Evolutionary conservation across 1,140 invertebrate genomes (phyloP).

Genomic region (Calliopsis andreniformis): DNA sequence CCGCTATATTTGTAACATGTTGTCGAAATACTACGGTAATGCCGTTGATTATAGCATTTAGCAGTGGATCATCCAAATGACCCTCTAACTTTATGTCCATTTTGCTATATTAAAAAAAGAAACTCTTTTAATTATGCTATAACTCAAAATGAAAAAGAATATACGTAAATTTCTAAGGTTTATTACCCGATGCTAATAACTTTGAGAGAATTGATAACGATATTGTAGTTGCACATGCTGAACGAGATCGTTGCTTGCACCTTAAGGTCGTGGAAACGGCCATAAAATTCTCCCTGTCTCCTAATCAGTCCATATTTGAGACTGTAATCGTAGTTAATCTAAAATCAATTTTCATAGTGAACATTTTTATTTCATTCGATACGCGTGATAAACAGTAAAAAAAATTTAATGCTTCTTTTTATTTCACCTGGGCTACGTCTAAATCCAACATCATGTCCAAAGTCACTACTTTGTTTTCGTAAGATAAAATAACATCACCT

Average conservation of each 20-base stretch:
- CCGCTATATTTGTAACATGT: slow-evolving; percentile 23
- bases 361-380: neutral
- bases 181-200: slow-evolving; percentile 60
- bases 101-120: slow-evolving; percentile 42
- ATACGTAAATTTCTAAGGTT: too few species aligned
- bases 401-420: too few species aligned
- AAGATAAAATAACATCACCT: slow-evolving; percentile 20
- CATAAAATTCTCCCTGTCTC: slow-evolving; percentile 51
- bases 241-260: slow-evolving; percentile 6
- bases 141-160: too few species aligned
- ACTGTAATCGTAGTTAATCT: slow-evolving; percentile 63
- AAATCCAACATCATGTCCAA: slow-evolving; percentile 60
- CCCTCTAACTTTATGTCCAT: slow-evolving; percentile 54
- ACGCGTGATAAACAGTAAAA: too few species aligned
- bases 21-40: slow-evolving; percentile 22
- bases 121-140: neutral
- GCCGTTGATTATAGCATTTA: slow-evolving; percentile 51
- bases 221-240: slow-evolving; percentile 24
- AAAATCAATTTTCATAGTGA: slow-evolving; percentile 5
- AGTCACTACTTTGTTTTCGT: slow-evolving; percentile 28
- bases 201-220: slow-evolving; percentile 43
- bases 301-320: slow-evolving; percentile 39
- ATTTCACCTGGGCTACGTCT: slow-evolving; percentile 58
- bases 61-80: slow-evolving; percentile 49
- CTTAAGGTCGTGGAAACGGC: slow-evolving; percentile 25